Percentiles rank a stretch among this genome's conserved stretches.
Evolutionary conservation across 2,888 invertebrate genomes (phyloP).

Genomic region (Folsomia candida): DNA sequence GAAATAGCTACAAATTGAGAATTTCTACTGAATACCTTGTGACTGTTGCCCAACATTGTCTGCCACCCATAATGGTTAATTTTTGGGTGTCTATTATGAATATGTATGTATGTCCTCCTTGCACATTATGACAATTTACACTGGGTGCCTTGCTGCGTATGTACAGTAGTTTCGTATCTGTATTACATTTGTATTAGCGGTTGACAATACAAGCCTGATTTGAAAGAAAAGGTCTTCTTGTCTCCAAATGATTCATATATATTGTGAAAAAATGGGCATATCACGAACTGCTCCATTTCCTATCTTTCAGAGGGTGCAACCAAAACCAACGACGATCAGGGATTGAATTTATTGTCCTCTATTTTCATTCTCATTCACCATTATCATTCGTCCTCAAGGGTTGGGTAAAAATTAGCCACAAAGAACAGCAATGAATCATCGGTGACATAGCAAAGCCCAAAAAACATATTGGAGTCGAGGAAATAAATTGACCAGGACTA

Average conservation of each 20-base stretch:
- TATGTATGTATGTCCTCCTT: too few relatives aligned
- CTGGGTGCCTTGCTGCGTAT: not conserved
- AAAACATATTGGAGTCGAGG: not conserved
- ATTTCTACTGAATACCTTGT: not conserved
- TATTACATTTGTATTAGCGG: too few relatives aligned
- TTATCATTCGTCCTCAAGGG: not conserved
- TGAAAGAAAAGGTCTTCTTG: not conserved
- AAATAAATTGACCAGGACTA: not conserved
- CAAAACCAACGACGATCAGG: not conserved
- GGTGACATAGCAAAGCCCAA: not conserved
- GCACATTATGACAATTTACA: too few relatives aligned
- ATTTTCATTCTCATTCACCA: not conserved
- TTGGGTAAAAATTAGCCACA: not conserved
- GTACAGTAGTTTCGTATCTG: too few relatives aligned
- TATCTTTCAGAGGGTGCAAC: too few relatives aligned
- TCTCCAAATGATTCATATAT: not conserved
- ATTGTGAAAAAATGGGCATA: not conserved
- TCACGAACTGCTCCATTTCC: not conserved
- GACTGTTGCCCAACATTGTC: not conserved
- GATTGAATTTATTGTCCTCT: not conserved
- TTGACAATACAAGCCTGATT: not conserved
- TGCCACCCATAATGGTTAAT: not conserved
- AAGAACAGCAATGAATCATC: not conserved
- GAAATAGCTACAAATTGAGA: not conserved
- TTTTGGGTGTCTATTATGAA: too few relatives aligned